These are phyloP conservation scores for Sarcophaga carnaria DNA, from an alignment of 2,888 invertebrate genomes.

Conservation along the genomic window DNA sequence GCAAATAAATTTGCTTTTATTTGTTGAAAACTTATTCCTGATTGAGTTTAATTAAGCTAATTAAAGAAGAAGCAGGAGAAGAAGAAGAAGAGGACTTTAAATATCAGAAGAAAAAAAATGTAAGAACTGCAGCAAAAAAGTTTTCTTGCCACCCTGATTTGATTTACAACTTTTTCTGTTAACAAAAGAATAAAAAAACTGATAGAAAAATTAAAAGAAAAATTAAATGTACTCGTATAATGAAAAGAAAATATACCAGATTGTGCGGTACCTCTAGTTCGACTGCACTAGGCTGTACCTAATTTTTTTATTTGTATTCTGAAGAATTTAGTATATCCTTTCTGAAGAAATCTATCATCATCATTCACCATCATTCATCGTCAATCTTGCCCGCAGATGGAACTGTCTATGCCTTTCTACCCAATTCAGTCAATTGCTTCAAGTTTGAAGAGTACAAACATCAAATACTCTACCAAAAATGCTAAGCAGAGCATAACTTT, in stretches of 20 bases:
- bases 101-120: not conserved
- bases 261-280: no score
- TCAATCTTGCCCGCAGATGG: no score
- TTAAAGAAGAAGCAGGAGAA: not conserved
- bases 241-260: not conserved
- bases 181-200: slow-evolving; percentile 16
- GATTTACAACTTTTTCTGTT: slow-evolving; percentile 33
- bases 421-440: no score
- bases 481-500: no score
- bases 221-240: not conserved
- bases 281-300: no score
- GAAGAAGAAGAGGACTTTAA: not conserved
- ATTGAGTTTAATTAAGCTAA: slow-evolving; percentile 28
- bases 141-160: slow-evolving; percentile 31
- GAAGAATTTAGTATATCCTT: no score
- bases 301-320: no score
- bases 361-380: no score
- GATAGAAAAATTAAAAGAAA: not conserved
- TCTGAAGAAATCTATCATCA: no score
- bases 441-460: no score
- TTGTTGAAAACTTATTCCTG: not conserved
- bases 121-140: not conserved
- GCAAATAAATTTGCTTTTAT: not conserved
- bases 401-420: no score
- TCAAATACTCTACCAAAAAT: no score